Evolutionary conservation across 2,113 vertebrate species (phyloP).

Genomic region (Callithrix jacchus): DNA sequence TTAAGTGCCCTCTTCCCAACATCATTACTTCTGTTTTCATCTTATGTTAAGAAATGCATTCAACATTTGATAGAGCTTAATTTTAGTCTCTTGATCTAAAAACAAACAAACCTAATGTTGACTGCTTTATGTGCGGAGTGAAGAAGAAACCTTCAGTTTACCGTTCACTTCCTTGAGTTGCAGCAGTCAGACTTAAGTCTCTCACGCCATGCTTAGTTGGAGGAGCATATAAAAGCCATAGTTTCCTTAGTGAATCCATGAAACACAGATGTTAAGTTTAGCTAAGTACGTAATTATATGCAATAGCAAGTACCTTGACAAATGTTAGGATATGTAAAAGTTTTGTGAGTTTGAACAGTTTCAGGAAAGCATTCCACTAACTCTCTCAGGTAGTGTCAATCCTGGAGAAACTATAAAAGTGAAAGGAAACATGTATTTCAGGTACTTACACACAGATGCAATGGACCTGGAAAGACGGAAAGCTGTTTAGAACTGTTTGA

Average conservation of each 20-base stretch:
- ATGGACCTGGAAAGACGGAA: not conserved
- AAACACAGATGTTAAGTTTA: not conserved
- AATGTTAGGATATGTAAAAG: not conserved
- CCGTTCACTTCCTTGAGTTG: not conserved
- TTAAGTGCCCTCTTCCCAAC: not conserved
- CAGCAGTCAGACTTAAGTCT: not conserved
- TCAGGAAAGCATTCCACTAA: not conserved
- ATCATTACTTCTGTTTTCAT: constrained; percentile 4
- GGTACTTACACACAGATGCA: not conserved
- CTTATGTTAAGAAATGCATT: not conserved
- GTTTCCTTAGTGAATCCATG: not conserved
- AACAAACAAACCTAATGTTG: not conserved
- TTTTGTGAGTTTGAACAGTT: not conserved
- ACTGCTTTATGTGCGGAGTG: not conserved
- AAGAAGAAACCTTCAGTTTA: not conserved
- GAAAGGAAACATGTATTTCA: not conserved
- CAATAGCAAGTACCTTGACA: not conserved
- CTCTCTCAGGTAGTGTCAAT: not conserved
- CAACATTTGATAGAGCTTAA: not conserved
- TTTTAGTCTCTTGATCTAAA: not conserved
- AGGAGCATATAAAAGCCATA: not conserved
- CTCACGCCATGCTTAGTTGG: not conserved
- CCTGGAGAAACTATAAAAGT: not conserved
- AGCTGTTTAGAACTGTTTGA: not conserved
- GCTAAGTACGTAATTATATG: not conserved